Conservation (phyloP, 1,140 invertebrate genomes). For the Drosophila azteca region DNA sequence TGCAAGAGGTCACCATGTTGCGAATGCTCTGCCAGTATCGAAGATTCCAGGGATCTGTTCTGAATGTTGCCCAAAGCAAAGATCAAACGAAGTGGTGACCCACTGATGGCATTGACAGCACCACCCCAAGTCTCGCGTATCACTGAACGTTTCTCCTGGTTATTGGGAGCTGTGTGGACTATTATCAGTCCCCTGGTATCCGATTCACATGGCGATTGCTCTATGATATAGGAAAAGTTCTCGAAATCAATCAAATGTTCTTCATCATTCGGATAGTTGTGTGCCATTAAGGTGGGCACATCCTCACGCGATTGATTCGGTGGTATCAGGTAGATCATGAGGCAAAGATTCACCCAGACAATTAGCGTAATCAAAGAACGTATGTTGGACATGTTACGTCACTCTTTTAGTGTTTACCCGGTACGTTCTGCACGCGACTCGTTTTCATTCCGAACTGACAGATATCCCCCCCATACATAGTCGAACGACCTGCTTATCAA, state of each 20-base stretch:
- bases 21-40: constrained; percentile 86
- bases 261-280: too few species aligned
- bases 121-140: constrained; percentile 89
- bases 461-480: too few species aligned
- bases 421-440: too few species aligned
- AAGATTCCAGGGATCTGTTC: constrained; percentile 76
- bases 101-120: constrained; percentile 20
- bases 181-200: constrained; percentile 85
- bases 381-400: constrained; percentile 1
- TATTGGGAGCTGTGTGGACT: constrained; percentile 88
- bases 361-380: background rate
- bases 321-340: constrained; percentile 5
- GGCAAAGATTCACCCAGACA: constrained; percentile 10
- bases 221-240: constrained; percentile 85
- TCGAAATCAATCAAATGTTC: constrained; percentile 85
- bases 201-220: constrained; percentile 84
- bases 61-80: constrained; percentile 88
- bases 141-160: constrained; percentile 86
- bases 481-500: too few species aligned
- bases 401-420: background rate
- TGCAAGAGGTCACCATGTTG: constrained; percentile 89
- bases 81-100: constrained; percentile 84
- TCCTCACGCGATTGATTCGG: background rate
- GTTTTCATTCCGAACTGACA: too few species aligned
- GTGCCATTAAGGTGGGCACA: background rate